A percentile compares a stretch with the other conserved stretches of the same genome.
phyloP scores from a whole-genome alignment of 2,888 invertebrate species.

The Charanyca ferruginea region DNA sequence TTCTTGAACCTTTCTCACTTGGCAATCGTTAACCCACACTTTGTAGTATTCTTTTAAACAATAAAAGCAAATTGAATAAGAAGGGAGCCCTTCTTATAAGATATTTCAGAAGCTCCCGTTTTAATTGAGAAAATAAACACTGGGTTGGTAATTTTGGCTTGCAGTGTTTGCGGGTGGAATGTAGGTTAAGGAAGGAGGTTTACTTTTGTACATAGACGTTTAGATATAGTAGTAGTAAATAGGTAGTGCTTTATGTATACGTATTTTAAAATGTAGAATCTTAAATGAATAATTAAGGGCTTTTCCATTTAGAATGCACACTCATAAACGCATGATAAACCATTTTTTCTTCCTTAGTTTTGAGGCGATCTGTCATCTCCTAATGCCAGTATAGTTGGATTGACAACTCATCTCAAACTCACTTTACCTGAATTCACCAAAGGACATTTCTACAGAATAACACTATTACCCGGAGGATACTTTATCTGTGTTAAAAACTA shows the following conservation, averaged over 20 bases:
- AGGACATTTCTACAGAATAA: no score
- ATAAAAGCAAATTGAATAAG: conserved; percentile 82
- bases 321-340: no score
- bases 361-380: no score
- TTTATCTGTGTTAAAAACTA: no score
- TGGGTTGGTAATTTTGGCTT: conserved; percentile 61
- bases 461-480: no score
- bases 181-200: conserved; percentile 34
- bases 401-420: no score
- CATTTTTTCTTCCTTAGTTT: no score
- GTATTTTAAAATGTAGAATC: no score
- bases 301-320: no score
- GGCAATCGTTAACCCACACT: conserved; percentile 74
- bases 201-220: conserved; percentile 38
- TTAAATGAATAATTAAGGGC: no score
- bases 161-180: conserved; percentile 55
- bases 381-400: no score
- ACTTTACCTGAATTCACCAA: no score
- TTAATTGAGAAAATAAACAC: conserved; percentile 75
- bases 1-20: conserved; percentile 66
- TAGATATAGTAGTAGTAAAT: conserved; percentile 21
- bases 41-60: conserved; percentile 79
- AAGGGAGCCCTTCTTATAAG: conserved; percentile 70
- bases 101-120: conserved; percentile 69
- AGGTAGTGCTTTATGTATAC: background rate